Evolutionary conservation across 2,797 vertebrate genomes (phyloP), one percentile per base, ranked within the genome.

Genomic region (Chaetodon trifasciatus): DNA sequence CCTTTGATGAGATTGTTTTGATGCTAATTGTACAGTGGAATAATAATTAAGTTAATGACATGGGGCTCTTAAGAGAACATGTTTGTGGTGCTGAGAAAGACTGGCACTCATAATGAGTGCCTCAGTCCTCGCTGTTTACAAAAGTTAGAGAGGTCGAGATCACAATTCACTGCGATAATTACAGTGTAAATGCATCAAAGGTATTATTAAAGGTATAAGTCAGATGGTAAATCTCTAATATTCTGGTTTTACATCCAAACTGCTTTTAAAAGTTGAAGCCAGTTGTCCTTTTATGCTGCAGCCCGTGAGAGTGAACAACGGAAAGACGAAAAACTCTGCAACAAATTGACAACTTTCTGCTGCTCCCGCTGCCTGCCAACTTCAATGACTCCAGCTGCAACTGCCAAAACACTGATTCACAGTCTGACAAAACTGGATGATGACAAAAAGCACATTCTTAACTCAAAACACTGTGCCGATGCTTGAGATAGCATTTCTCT

Each of bases 361-460:
- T 8, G 52, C 62, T 70, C 60, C 65, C 16, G 74, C 78, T 17
- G 81, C 74, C 67, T 86, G 89, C 86, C 89, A 90, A 76, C 82
- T 79, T 82, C 77, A 78, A 68, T 37, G 85, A 91, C 87, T 90
- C 88, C 88, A 91, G 83, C 86, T 84, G 89, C 80, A 69, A 81
- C 90, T 87, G 91, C 89, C 90, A 89, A 89, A 88, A 87, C 86
- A 83, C 84, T 77, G 86, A 91, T 86, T 89, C 87, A 89, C 85
- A 89, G 81, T 74, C 72, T 79, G 87, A 89, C 76, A 86, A 86
- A 88, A 87, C 89, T 75, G 87, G 96, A 95, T 86, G 79, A 95
- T 95, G 96, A 96, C 96, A 97, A 96, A 97, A 97, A 96, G 95
- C 93, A 95, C 93, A 96, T 96, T 96, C 96, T 96, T 96, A 97